Evolutionary conservation across 1,140 invertebrate species (phyloP), one percentile per base, ranked within the genome.

Genomic region (Papilio machaon): DNA sequence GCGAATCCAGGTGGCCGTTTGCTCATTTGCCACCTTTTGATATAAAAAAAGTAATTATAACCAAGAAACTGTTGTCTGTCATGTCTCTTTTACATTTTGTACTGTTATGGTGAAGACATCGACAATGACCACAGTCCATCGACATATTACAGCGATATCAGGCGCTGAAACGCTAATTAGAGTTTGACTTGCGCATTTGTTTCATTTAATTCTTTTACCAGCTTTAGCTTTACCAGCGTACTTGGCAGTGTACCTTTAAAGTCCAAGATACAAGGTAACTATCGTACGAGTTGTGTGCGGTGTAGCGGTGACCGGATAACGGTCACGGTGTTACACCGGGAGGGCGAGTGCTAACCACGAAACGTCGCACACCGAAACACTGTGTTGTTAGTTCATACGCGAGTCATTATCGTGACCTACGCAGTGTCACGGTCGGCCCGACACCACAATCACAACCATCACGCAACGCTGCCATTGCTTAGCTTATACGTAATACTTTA

Each of bases 391-490:
- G 80, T 84, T 49, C 38, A 30, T 81, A 70, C 54, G 64, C 73
- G 76, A 70, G 86, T 89, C 89, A 91, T 92, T 92, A 92, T 88
- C 86, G 87, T 91, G 89, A 88, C 88, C 88, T 83, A 83, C 83
- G 87, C 92, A 94, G 88, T 94, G 92, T 93, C 92, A 94, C 90
- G 91, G 92, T 87, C 91, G 90, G 84, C 80, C 84, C 89, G 85
- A 83, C 88, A 87, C 86, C 89, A 85, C 47, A 60, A 79, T 89
- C 83, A 82, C 87, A 81, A 88, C 88, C 89, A 89, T 90, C 89
- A 86, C 84, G 84, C 91, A 92, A 94, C 91, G 91, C 91, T 92
- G 89, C 85, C 86, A 80, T 80, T 81, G 83, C 85, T 86, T 85
- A 86, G 83, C 83, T 85, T 75, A 80, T 81, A 88, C 86, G 85